A percentile compares a stretch with the other conserved stretches of the same genome.
These are phyloP conservation scores for Drosophila meridiana DNA, from an alignment of 2,888 invertebrate species.

Conservation along the genomic window DNA sequence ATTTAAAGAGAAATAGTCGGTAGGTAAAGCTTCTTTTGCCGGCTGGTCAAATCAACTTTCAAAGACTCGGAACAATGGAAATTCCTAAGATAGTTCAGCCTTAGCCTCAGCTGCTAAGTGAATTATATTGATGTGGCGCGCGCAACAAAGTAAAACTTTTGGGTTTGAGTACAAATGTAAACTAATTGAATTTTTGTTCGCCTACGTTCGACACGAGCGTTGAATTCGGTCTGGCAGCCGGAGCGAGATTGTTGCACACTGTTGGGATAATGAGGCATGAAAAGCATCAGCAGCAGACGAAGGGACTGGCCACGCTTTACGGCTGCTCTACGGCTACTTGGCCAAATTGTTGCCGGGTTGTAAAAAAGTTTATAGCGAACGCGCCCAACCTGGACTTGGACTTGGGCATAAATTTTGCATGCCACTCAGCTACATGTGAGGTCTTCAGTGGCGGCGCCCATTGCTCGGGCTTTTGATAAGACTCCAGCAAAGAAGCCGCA, in stretches of 20 bases:
- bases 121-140: background rate
- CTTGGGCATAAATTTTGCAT: conserved; percentile 62
- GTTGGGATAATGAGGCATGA: conserved; percentile 72
- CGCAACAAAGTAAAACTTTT: conserved; percentile 20
- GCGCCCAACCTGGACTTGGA: conserved; percentile 23
- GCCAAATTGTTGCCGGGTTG: conserved; percentile 69
- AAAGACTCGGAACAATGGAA: background rate
- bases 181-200: conserved; percentile 58
- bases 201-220: conserved; percentile 14
- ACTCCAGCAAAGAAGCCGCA: conserved; percentile 20
- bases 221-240: conserved; percentile 35
- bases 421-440: conserved; percentile 52
- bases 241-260: conserved; percentile 59
- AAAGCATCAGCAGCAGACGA: conserved; percentile 31
- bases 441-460: conserved; percentile 11
- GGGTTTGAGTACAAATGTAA: conserved; percentile 50
- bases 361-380: conserved; percentile 63
- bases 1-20: background rate
- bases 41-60: background rate
- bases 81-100: background rate
- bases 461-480: conserved; percentile 11
- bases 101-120: background rate
- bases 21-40: background rate
- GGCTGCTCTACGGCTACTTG: conserved; percentile 68
- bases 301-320: conserved; percentile 18